Evolutionary conservation across 2,797 vertebrate genomes (phyloP), one percentile per base, ranked within the genome.

Genomic region (Caiman crocodilus): DNA sequence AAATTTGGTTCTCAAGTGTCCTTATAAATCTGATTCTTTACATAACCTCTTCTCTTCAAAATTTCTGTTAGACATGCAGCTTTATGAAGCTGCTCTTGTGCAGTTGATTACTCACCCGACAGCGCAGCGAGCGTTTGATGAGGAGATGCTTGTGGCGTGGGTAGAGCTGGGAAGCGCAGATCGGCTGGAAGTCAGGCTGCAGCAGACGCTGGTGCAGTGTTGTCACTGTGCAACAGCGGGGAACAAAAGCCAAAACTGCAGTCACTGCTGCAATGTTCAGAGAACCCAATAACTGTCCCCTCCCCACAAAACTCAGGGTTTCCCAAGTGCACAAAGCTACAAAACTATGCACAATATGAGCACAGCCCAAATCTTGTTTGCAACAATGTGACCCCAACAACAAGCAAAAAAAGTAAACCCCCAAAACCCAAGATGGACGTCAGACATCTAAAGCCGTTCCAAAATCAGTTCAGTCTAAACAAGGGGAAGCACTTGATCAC

Each of bases 131-230:
- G 85, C 99, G 98, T 97, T 99, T 99, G 97, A 99, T 99, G 96
- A 99, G 97, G 85, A 99, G 99, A 94, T 99, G 99, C 91, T 99
- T 99, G 96, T 99, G 99, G 93, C 99, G 98, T 59, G 99, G 99
- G 95, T 99, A 99, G 69, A 99, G 99, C 97, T 99, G 99, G 78
- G 99, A 99, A 17, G 99, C 99, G 56, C 98, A 99, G 11, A 99
- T 98, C 1, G 99, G 99, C 90, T 99, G 99, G 96, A 99, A 99
- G 96, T 99, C 99, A 4, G 99, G 99, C 98, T 99, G 99, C 91
- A 99, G 97, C 64, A 99, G 98, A 64, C 99, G 98, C 98, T 99
- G 99, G 4, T 98, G 98, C 96, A 99, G 98, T 6, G 99, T 99
- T 2, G 99, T 99, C 96, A 99, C 99, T 99, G 94, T 18, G 79